Base-by-base conservation (phyloP, 2,113 vertebrate species). In the Scortum barcoo region DNA sequence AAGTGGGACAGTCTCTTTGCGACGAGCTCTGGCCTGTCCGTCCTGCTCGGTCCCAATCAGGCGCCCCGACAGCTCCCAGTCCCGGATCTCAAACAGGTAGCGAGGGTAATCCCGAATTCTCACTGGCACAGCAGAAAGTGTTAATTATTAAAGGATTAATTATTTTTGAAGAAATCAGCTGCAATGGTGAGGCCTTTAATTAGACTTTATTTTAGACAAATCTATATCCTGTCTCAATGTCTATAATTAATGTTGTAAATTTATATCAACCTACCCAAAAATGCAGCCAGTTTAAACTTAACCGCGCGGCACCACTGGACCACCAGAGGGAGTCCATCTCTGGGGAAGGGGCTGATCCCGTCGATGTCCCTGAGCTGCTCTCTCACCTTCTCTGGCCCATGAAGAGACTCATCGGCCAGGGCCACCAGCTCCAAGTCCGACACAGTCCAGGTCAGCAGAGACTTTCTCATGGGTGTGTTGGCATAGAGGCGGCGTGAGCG, bases 51-150 rank as follows among this genome's bases (percentile, higher is more conserved):
- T 97, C 8, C 97, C 98, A 0, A 97, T 95, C 70, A 99, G 95
- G 36, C 96, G 96, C 12, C 98, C 98, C 0, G 94, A 96, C 61
- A 99, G 95, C 53, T 95, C 92, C 98, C 98, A 99, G 54, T 97
- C 97, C 48, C 95, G 95, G 86, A 99, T 99, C 94, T 99, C 98
- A 91, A 99, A 99, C 79, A 99, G 93, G 92, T 99, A 99, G 11
- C 98, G 97, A 3, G 98, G 98, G 76, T 98, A 99, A 78, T 99
- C 98, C 1, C 98, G 97, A 89, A 99, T 99, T 73, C 98, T 95
- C 91, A 96, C 96, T 96, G 91, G 19, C 40, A 73, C 30, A 84
- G 26, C 16, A 10, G 8, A 70, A n/a, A 82, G 28, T n/a, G 69
- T n/a, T n/a, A n/a, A n/a, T n/a, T n/a, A n/a, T n/a, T n/a, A n/a